These are phyloP conservation scores for Lethocerus indicus DNA, from an alignment of 1,140 invertebrate genomes.

Conservation along the genomic window DNA sequence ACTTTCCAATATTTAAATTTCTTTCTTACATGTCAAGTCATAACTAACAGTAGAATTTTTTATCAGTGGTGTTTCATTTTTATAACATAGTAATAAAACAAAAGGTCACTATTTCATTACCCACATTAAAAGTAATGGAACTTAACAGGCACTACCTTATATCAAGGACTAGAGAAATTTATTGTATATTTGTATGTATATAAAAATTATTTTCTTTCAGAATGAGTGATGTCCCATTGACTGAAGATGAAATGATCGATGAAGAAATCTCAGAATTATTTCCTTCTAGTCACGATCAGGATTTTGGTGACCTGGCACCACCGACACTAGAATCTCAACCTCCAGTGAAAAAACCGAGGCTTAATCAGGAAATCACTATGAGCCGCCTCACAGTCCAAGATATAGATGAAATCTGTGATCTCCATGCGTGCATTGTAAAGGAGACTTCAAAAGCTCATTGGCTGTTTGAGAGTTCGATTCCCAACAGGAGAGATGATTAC, in stretches of 20 bases:
- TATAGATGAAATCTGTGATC: constrained; percentile 32
- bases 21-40: no score
- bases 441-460: constrained; percentile 36
- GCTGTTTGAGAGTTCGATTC: constrained; percentile 22
- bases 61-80: no score
- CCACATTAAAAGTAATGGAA: no score
- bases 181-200: no score
- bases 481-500: constrained; percentile 11
- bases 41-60: no score
- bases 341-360: background rate
- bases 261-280: constrained; percentile 57
- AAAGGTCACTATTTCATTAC: no score
- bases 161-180: no score
- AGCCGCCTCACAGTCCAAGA: constrained; percentile 30
- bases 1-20: no score
- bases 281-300: constrained; percentile 49
- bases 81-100: no score
- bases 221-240: constrained; percentile 33
- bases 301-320: constrained; percentile 39
- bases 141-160: no score
- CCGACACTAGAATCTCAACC: constrained; percentile 18
- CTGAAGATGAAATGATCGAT: constrained; percentile 56
- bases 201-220: constrained; percentile 12
- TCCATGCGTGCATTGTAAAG: constrained; percentile 40
- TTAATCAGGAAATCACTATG: background rate